Conservation (phyloP, 2,797 vertebrate species). For the Coracias cyanogaster region DNA sequence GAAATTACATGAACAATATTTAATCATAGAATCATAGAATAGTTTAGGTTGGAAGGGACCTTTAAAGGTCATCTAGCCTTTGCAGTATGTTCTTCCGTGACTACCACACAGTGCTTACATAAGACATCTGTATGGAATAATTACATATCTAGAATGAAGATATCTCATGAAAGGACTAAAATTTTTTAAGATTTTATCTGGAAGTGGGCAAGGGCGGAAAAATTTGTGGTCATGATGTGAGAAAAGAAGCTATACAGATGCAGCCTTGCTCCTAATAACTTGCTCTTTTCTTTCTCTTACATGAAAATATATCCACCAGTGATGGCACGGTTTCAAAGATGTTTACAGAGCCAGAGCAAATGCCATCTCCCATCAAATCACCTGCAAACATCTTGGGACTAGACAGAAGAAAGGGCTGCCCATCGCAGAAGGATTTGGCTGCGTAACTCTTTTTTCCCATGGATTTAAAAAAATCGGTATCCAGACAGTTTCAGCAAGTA, state of each 20-base stretch:
- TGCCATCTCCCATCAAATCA: slow-evolving; percentile 28
- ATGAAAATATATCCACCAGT: background rate
- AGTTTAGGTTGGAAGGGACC: background rate
- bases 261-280: background rate
- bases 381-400: background rate
- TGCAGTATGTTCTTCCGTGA: background rate
- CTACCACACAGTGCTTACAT: background rate
- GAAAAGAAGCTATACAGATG: background rate
- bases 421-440: background rate
- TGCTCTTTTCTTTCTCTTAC: background rate
- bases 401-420: slow-evolving; percentile 39
- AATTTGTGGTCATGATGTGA: background rate
- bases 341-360: slow-evolving; percentile 41
- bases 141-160: background rate
- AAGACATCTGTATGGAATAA: background rate
- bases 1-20: background rate
- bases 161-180: background rate
- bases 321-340: background rate
- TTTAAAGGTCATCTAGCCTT: background rate
- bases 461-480: background rate
- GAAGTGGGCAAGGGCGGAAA: background rate
- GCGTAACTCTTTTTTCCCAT: background rate
- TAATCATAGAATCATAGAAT: background rate
- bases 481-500: background rate
- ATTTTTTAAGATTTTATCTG: background rate